Conservation (phyloP, 2,797 vertebrate genomes). For the Peromyscus nudipes region DNA sequence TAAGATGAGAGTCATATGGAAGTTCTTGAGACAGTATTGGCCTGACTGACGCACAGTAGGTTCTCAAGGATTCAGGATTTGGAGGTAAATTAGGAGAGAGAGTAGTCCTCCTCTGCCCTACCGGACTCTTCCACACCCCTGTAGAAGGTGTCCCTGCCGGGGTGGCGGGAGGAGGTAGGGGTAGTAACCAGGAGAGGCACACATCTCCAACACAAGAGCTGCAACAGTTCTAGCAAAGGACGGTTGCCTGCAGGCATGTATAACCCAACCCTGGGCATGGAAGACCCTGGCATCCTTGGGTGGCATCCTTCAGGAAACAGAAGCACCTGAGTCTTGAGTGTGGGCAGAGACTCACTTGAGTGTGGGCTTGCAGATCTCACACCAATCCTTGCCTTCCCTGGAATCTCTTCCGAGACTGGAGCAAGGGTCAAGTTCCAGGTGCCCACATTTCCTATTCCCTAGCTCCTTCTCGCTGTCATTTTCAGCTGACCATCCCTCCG, state of each 20-base stretch:
- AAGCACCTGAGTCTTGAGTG: not conserved
- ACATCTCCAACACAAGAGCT: conserved; percentile 7
- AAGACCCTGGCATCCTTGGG: conserved; percentile 12
- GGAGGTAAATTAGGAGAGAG: not conserved
- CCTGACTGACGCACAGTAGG: not conserved
- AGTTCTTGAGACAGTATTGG: not conserved
- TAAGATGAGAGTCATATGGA: not conserved
- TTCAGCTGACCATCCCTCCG: not conserved
- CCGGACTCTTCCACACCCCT: not conserved
- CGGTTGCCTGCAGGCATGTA: not conserved
- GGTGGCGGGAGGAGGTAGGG: not conserved
- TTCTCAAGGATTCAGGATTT: not conserved
- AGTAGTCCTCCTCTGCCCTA: not conserved
- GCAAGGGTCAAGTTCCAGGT: not conserved
- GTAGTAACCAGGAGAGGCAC: conserved; percentile 6
- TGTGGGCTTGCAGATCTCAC: not conserved
- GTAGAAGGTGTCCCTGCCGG: not conserved
- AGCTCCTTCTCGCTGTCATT: conserved; percentile 9
- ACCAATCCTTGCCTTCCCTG: not conserved
- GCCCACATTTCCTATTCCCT: not conserved
- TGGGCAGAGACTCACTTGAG: not conserved
- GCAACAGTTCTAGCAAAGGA: conserved; percentile 32
- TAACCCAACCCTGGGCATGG: conserved; percentile 24
- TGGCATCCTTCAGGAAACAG: not conserved
- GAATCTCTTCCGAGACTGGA: conserved; percentile 6